Base-by-base conservation (phyloP, 2,113 vertebrate genomes). In the Axis porcinus region DNA sequence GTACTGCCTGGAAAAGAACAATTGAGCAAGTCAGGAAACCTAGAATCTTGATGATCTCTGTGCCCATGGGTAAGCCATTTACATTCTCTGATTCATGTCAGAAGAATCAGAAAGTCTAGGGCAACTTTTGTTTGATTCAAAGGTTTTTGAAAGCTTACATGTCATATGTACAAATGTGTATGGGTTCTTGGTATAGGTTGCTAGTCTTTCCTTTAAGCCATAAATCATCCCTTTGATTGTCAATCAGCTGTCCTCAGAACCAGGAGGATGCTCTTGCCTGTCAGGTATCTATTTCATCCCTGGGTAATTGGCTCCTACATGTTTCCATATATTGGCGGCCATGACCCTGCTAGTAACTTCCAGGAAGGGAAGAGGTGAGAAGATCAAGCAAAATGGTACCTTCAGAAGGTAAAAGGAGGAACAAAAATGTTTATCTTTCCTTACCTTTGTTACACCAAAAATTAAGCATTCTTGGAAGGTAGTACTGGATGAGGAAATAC, bases 141-240 rank as follows among this genome's bases (percentile, higher is more conserved):
- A 81, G 16, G 2, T 30, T 62, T 96, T 58, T 70, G 17, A 27
- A 93, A 91, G 82, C 54, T 27, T n/a, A 16, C n/a, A 30, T 84
- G 94, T 89, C n/a, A 30, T 90, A 79, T 21, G 40, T 78, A 79
- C 6, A 76, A 13, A 30, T 83, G 3, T 28, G 3, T 76, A 21
- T 54, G 82, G 70, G 33, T 33, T 94, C 70, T 12, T 84, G 94
- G 79, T 17, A 78, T 25, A 79, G 7, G 79, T 76, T 86, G 4
- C 30, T 87, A 78, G 79, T 90, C 83, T 93, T 95, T 89, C 45
- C 30, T 96, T 95, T 67, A 86, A 86, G 5, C 28, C 92, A 86
- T 95, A 97, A 97, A 98, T 98, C 95, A 98, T 97, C 10, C 62
- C 30, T 89, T 97, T 98, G 98, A 98, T 96, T 98, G 97, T 67